Evolutionary conservation across 2,888 invertebrate species (phyloP).

Genomic region (Troilus luridus): DNA sequence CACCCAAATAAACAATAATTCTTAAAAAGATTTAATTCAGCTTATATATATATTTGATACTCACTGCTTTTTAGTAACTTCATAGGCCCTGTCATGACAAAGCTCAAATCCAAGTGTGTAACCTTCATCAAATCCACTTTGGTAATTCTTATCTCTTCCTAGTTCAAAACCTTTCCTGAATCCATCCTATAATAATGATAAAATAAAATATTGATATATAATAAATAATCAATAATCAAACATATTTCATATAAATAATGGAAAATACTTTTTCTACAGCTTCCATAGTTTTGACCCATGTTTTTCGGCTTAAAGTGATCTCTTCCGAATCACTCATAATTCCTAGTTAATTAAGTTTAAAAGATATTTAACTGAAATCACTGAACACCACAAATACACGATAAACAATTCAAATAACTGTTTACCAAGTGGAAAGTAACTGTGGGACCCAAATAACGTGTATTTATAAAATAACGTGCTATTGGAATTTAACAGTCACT

Average conservation of each 20-base stretch:
- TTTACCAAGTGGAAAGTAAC: no score
- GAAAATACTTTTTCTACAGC: slow-evolving; percentile 49
- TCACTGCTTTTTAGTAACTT: not conserved
- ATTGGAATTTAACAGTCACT: no score
- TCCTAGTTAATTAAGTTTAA: not conserved
- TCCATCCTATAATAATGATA: slow-evolving; percentile 50
- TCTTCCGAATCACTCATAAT: slow-evolving; percentile 51
- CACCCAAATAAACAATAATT: not conserved
- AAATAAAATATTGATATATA: not conserved
- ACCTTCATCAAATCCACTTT: slow-evolving; percentile 56
- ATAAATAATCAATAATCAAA: no score
- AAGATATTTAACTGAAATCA: not conserved
- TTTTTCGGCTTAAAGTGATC: slow-evolving; percentile 33
- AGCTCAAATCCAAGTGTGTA: slow-evolving; percentile 51
- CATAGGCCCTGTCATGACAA: not conserved
- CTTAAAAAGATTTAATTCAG: not conserved
- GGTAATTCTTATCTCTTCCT: slow-evolving; percentile 52
- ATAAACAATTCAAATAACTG: not conserved
- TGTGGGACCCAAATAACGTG: no score
- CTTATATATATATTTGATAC: not conserved
- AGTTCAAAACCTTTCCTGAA: slow-evolving; percentile 57
- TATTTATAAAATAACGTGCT: no score
- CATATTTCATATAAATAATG: not conserved
- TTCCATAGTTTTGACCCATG: slow-evolving; percentile 49
- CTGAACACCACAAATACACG: not conserved